Conservation (phyloP, 2,113 vertebrate species). For the Thymallus thymallus region DNA sequence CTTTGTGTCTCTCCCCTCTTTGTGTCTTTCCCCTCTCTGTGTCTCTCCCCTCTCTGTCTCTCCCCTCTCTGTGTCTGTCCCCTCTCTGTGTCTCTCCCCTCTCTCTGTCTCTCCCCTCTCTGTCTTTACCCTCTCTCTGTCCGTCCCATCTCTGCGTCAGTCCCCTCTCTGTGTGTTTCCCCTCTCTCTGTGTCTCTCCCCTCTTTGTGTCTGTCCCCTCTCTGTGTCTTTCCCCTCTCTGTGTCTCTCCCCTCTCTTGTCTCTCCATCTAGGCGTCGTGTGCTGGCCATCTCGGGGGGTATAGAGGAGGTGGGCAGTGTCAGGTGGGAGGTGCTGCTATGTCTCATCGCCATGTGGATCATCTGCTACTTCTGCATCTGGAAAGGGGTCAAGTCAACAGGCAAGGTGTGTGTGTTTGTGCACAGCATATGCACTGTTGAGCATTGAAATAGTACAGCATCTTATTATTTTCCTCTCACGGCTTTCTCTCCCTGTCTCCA, state of each 20-base stretch:
- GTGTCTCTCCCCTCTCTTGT: conserved; percentile 29
- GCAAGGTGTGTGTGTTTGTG: conserved; percentile 80
- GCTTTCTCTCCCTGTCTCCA: not conserved
- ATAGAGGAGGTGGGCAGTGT: conserved; percentile 86
- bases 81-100: no score
- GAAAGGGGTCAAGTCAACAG: conserved; percentile 92
- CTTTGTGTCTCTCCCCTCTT: no score
- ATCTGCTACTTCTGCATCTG: conserved; percentile 93
- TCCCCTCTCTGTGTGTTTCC: no score
- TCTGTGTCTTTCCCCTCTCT: no score
- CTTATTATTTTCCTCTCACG: not conserved
- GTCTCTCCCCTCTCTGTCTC: no score
- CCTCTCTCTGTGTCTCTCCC: accelerated
- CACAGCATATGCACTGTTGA: not conserved
- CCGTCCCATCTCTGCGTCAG: no score
- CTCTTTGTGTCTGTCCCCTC: no score
- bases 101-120: no score
- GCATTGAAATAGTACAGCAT: not conserved
- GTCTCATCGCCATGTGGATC: conserved; percentile 84
- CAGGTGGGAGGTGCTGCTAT: conserved; percentile 74
- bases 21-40: no score
- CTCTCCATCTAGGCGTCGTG: conserved; percentile 74
- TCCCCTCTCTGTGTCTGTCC: no score
- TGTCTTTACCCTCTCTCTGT: no score
- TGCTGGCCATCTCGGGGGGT: conserved; percentile 84